Evolutionary conservation across 2,888 invertebrate genomes (phyloP), one percentile per base, ranked within the genome.

Genomic region (Parnassius glacialis): DNA sequence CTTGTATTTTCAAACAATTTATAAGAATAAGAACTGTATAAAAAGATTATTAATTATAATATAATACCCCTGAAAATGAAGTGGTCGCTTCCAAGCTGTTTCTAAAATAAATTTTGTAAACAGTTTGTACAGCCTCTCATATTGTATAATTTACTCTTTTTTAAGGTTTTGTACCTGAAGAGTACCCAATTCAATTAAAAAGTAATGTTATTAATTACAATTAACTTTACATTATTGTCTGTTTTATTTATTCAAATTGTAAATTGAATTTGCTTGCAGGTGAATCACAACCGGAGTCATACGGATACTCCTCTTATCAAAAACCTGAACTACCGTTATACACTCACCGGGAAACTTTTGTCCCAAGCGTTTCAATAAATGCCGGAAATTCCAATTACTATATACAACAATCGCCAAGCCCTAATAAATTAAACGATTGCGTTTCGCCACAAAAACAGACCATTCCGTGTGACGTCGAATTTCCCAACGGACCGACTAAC

Each of bases 261-360:
- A n/a, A 45, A n/a, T n/a, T 45, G n/a, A n/a, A 12, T 45, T 43
- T 56, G 9, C 11, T 65, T 67, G 3, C 66, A 69, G 69, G 58
- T 54, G 52, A 51, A 51, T 51, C 54, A n/a, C 45, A 54, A 45
- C 58, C 62, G 41, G n/a, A 62, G n/a, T 34, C 45, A 41, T 51
- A 62, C 9, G 62, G 41, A 51, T 34, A n/a, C 10, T 16, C 51
- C 50, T 34, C 58, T 16, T 54, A 58, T 44, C 53, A 47, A 3
- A 57, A 12, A 11, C 62, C 62, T 9, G 58, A 58, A 10, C 13
- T 62, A 54, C 62, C 62, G 12, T 58, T 58, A n/a, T 45, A 54
- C 10, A 16, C 25, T n/a, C 45, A 13, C 13, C n/a, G 25, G 9
- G 41, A 54, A 34, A 10, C 20, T 43, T 42, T 54, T n/a, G 50